Conservation (phyloP, 2,113 vertebrate species). For the Stictonetta naevosa region DNA sequence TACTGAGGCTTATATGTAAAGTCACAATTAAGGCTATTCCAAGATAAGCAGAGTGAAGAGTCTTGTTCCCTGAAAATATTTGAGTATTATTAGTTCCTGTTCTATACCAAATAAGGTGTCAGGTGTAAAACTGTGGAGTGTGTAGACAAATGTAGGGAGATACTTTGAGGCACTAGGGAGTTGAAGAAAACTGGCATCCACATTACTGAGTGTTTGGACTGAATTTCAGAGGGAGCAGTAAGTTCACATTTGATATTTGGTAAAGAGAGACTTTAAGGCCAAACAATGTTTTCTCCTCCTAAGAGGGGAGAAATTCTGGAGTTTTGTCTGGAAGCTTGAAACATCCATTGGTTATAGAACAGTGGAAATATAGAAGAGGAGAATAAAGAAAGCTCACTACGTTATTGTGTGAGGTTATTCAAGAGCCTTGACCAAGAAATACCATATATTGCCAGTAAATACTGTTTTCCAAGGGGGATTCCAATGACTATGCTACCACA, state of each 20-base stretch:
- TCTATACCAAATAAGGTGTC: neutral
- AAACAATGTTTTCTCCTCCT: neutral
- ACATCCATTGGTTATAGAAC: neutral
- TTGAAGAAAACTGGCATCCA: neutral
- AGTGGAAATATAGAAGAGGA: neutral
- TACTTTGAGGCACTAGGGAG: neutral
- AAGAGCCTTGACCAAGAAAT: neutral
- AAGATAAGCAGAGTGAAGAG: neutral
- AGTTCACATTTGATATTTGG: neutral
- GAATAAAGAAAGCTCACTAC: neutral
- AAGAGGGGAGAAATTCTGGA: neutral
- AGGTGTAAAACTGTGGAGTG: neutral
- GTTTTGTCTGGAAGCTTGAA: neutral
- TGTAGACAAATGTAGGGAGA: neutral
- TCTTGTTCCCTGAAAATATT: neutral
- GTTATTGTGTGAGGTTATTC: neutral
- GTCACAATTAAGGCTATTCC: neutral
- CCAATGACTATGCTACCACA: neutral
- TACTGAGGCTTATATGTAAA: neutral
- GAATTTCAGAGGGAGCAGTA: neutral
- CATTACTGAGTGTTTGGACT: neutral
- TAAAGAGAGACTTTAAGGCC: neutral
- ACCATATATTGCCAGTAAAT: neutral
- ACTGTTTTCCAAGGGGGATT: neutral
- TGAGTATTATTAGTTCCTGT: neutral